phyloP scores from a whole-genome alignment of 2,797 vertebrate species.

The Coregonus ussuriensis region DNA sequence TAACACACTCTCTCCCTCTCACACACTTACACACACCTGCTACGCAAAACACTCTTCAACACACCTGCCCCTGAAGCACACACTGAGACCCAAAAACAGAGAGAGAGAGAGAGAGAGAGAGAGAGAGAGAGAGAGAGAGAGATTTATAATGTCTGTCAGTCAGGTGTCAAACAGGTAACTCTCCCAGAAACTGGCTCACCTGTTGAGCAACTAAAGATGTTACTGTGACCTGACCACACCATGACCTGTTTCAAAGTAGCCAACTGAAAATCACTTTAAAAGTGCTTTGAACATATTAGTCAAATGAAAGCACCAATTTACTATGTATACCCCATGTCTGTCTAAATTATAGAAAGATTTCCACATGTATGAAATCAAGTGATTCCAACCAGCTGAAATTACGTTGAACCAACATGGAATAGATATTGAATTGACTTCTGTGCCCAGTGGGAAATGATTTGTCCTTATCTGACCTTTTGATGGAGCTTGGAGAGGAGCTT shows the following conservation, averaged over 20 bases:
- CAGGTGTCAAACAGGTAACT: too few relatives aligned
- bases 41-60: too few relatives aligned
- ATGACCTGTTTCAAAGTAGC: not conserved
- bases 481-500: not conserved
- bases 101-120: not conserved
- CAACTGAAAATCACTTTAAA: not conserved
- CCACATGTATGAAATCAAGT: too few relatives aligned
- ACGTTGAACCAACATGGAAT: too few relatives aligned
- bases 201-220: not conserved
- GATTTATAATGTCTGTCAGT: not conserved
- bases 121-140: not conserved
- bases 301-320: not conserved
- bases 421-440: too few relatives aligned
- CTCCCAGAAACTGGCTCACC: not conserved
- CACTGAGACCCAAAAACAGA: not conserved
- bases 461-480: not conserved
- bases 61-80: not conserved
- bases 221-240: not conserved
- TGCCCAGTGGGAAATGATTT: not conserved
- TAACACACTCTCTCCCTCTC: not conserved
- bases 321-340: not conserved
- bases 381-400: too few relatives aligned
- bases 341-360: too few relatives aligned
- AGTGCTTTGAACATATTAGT: not conserved
- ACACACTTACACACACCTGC: not conserved